Evolutionary conservation across 2,888 invertebrate species (phyloP).

Genomic region (Leistus spinibarbis): DNA sequence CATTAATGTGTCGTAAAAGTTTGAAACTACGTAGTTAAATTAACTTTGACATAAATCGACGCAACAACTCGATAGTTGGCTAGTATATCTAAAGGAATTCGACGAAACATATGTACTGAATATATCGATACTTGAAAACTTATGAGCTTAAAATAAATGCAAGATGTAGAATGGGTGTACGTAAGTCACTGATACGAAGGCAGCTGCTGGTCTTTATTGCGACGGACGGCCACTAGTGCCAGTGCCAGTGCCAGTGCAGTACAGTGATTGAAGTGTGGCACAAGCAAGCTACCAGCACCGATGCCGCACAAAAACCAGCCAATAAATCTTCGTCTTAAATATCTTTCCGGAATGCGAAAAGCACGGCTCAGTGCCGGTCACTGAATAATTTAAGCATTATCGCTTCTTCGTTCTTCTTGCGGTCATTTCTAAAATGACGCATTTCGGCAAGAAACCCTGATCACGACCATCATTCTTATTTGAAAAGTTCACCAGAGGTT

Average conservation of each 20-base stretch:
- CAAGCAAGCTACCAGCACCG: constrained; percentile 22
- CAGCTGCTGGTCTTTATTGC: constrained; percentile 37
- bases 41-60: neutral
- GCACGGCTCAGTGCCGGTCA: constrained; percentile 15
- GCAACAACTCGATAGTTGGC: neutral
- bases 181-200: constrained; percentile 30
- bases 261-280: constrained; percentile 35
- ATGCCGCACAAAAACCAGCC: constrained; percentile 23
- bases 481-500: neutral
- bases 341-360: constrained; percentile 19
- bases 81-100: neutral
- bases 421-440: neutral
- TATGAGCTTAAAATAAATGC: constrained; percentile 35
- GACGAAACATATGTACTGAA: neutral
- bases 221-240: constrained; percentile 24
- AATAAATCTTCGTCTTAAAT: constrained; percentile 38
- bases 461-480: neutral
- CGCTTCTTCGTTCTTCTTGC: constrained; percentile 16
- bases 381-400: constrained; percentile 37
- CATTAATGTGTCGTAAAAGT: neutral
- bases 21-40: neutral
- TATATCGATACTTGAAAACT: constrained; percentile 10
- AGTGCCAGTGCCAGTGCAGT: too few species aligned
- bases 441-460: neutral
- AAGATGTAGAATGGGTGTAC: constrained; percentile 15